phyloP scores from a whole-genome alignment of 2,113 vertebrate species.

The chimpanzee (Pan troglodytes) region NHGRI_mPanTro3-v2.1_pri NC_072401.2:67473001-67473500 shows the following conservation, averaged over 20 bases:
- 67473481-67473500: not conserved
- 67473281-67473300: not conserved
- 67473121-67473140: not conserved
- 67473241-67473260: not conserved
- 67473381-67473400: not conserved
- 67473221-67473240: not conserved
- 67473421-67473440: not conserved
- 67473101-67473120: not conserved
- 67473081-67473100: not conserved
- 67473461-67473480: not conserved
- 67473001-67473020: not conserved
- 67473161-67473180: not conserved
- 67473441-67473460: not conserved
- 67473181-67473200: not conserved
- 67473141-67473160: not conserved
- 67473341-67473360: not conserved
- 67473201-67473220: not conserved
- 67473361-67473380: not conserved
- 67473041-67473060: not conserved
- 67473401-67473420: not conserved
- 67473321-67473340: not conserved
- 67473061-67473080: not conserved
- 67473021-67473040: not conserved
- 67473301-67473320: fast-evolving
- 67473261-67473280: not conserved